phyloP scores from a whole-genome alignment of 2,888 invertebrate species.

The Watsonalla binaria region DNA sequence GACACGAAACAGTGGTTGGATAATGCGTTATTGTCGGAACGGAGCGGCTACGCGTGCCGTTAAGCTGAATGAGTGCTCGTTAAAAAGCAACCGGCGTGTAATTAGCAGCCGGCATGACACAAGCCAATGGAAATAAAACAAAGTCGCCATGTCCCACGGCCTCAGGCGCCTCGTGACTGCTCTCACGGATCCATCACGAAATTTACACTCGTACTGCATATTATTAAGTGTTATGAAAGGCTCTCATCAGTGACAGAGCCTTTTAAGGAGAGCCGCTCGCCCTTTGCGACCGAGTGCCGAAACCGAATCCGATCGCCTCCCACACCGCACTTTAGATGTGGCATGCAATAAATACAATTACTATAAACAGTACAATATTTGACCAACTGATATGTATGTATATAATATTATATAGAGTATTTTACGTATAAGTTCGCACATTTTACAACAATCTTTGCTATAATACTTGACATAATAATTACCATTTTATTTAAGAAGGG shows the following conservation, averaged over 20 bases:
- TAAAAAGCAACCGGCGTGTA: constrained; percentile 63
- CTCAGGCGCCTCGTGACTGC: constrained; percentile 65
- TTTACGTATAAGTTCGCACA: too few species aligned
- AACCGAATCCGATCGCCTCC: constrained; percentile 19
- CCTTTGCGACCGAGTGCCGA: constrained; percentile 33
- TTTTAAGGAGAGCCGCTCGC: constrained; percentile 49
- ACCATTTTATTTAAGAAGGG: too few species aligned
- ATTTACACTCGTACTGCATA: constrained; percentile 63
- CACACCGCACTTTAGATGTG: constrained; percentile 15
- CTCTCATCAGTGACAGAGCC: constrained; percentile 60
- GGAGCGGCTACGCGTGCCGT: constrained; percentile 46
- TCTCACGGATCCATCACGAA: constrained; percentile 70
- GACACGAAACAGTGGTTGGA: constrained; percentile 23
- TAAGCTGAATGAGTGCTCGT: constrained; percentile 65
- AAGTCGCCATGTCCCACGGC: constrained; percentile 57
- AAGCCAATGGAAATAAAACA: constrained; percentile 57
- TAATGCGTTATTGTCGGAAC: constrained; percentile 18
- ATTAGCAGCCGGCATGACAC: constrained; percentile 57
- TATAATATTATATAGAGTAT: too few species aligned
- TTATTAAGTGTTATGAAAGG: constrained; percentile 73
- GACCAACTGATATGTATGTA: too few species aligned
- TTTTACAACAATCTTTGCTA: too few species aligned
- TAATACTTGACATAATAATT: too few species aligned
- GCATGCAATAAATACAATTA: neutral
- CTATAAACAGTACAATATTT: constrained; percentile 1